Evolutionary conservation across 2,113 vertebrate species (phyloP).

Genomic region (Ariopsis seemanni): DNA sequence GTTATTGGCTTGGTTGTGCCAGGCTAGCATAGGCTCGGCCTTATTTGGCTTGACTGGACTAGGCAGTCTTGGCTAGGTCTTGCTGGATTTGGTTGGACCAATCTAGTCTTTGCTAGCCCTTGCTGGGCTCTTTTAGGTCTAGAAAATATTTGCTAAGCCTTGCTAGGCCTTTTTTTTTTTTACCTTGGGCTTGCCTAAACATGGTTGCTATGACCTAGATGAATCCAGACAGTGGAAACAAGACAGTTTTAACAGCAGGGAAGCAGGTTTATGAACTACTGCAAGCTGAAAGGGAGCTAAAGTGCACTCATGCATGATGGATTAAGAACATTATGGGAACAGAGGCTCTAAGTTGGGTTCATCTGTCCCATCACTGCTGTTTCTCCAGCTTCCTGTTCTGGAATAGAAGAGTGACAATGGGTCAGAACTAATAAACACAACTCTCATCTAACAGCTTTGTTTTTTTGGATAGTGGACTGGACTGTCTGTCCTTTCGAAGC

Average conservation of each 20-base stretch:
- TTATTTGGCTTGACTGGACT: too few relatives aligned
- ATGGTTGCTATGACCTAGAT: background rate
- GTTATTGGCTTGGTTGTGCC: background rate
- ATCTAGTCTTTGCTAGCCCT: background rate
- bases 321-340: conserved; percentile 18
- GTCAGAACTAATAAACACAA: background rate
- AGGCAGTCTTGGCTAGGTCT: background rate
- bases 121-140: too few relatives aligned
- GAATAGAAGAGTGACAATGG: background rate
- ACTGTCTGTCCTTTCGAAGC: background rate
- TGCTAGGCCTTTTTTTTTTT: background rate
- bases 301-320: conserved; percentile 36
- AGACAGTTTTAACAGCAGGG: conserved; percentile 31
- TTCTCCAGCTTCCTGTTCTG: background rate
- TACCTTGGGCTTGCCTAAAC: background rate
- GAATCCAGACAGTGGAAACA: conserved; percentile 19
- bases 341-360: conserved; percentile 24
- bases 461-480: background rate
- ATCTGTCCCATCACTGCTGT: background rate
- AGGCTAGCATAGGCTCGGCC: background rate
- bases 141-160: background rate
- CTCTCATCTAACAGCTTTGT: background rate
- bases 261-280: conserved; percentile 43
- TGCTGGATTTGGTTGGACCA: too few relatives aligned
- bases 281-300: conserved; percentile 39